Base-by-base conservation (phyloP, 2,888 invertebrate genomes). In the Gandaritis pyraliata region DNA sequence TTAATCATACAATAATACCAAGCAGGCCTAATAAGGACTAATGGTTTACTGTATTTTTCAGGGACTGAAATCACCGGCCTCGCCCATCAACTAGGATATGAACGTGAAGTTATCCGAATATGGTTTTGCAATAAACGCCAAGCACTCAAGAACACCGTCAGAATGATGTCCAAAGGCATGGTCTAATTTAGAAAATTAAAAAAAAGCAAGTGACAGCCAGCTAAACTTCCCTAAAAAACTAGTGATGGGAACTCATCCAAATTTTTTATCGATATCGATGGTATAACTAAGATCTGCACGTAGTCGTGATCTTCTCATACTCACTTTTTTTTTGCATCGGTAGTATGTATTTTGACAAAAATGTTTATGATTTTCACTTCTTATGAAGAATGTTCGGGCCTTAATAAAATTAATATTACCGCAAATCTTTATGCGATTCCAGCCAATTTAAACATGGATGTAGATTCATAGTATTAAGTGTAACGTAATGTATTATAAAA, bases 41-140 rank as follows among this genome's bases (percentile, higher is more conserved):
- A 39, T 23, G 69, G 55, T 53, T 50, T 59, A 47, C 65, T 71
- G 59, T 68, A 73, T 57, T 85, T 93, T 93, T 46, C 92, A 98
- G 98, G 98, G 71, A 97, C 98, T 65, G 99, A 99, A 94, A 99
- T 99, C 84, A 99, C 98, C 15, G 97, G 97, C 43, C 92, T 99
- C 72, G 98, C 98, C 12, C 98, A 98, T 83, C 98, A 98, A 85
- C 92, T 99, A 61, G 98, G 98, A 72, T 99, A 99, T 88, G 99
- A 99, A 83, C 94, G 99, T 57, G 99, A 99, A 93, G 99, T 99
- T 55, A 98, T 99, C 79, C 94, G 99, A 87, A 99, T 99, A 91
- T 99, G 99, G 99, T 99, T 99, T 92, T 99, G 99, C 92, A 99
- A 99, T 93, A 99, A 99, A 90, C 94, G 99, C 58, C 99, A 99